Conservation (phyloP, 2,113 vertebrate genomes). For the Pelobates fuscus region DNA sequence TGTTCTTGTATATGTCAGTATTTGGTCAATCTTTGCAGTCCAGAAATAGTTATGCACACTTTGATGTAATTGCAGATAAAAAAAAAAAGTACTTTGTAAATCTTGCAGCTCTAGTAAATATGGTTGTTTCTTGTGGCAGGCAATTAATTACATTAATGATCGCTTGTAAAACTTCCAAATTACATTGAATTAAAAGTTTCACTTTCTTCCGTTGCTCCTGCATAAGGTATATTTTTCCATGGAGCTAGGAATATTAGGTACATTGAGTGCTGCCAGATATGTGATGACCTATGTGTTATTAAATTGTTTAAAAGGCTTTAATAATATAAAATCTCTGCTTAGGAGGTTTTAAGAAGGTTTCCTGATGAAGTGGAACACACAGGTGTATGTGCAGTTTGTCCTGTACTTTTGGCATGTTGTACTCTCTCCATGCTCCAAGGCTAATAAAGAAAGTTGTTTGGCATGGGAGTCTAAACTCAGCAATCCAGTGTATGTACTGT, state of each 20-base stretch:
- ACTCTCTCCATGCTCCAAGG: background rate
- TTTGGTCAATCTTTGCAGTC: too few species aligned
- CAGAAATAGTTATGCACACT: too few species aligned
- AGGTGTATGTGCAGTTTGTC: background rate
- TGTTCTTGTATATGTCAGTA: too few species aligned
- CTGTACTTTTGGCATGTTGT: background rate
- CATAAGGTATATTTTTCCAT: background rate
- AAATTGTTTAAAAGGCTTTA: background rate
- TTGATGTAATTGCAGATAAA: too few species aligned
- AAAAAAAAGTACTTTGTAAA: too few species aligned
- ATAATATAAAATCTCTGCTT: background rate
- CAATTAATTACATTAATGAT: background rate
- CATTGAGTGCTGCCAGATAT: background rate
- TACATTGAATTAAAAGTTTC: too few species aligned
- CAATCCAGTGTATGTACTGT: background rate
- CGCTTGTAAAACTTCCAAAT: background rate
- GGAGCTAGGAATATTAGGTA: background rate
- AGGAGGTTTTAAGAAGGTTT: background rate
- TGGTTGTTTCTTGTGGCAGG: background rate
- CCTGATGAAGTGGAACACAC: background rate
- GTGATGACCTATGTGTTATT: background rate
- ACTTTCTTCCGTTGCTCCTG: background rate
- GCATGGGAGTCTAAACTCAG: background rate
- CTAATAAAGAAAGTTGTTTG: background rate
- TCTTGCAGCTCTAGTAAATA: too few species aligned